Base-by-base conservation (phyloP, 2,797 vertebrate genomes). In the Eulemur coronatus region DNA sequence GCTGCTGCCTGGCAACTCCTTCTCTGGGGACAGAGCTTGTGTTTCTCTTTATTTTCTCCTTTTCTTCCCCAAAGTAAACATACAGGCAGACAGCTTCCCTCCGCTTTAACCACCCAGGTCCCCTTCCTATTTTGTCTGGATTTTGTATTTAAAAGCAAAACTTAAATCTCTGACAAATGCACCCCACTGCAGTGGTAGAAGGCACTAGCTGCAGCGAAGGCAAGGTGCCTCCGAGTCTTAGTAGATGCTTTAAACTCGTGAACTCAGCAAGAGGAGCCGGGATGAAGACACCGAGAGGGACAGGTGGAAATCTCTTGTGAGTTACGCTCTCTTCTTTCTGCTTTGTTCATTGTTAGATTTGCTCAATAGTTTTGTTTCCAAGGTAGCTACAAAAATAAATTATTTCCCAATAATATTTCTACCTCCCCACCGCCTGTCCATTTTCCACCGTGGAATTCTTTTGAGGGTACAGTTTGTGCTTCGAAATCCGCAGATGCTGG, bases 101-200 rank as follows among this genome's bases (percentile, higher is more conserved):
- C 43, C 2, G 3, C 17, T 30, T 14, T 14, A 2, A 9, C 55
- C 38, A 35, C 65, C 28, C 7, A 41, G 43, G 26, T 41, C 22
- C 41, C 20, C 30, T 52, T 79, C 57, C 41, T 48, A 13, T 84
- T 70, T 93, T 75, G 73, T 90, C 41, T 95, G 92, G n/a, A 46
- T 88, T 96, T 94, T 78, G 35, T 69, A 17, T 89, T 93, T 84
- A 78, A 84, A 94, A 89, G 50, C 35, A 96, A 90, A 84, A 63
- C 70, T 75, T 69, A 38, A 67, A 13, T 50, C 26, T 89, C 48
- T 65, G 15, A 61, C 55, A 86, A 4, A 63, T 59, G 50, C 61
- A 41, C 30, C n/a, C 30, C 28, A 30, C 72, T 50, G 8, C 13
- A 59, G 63, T 20, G 26, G 90, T 22, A 75, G 78, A 87, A 95